Conservation (phyloP, 1,140 invertebrate species). For the Drosophila bipectinata region DNA sequence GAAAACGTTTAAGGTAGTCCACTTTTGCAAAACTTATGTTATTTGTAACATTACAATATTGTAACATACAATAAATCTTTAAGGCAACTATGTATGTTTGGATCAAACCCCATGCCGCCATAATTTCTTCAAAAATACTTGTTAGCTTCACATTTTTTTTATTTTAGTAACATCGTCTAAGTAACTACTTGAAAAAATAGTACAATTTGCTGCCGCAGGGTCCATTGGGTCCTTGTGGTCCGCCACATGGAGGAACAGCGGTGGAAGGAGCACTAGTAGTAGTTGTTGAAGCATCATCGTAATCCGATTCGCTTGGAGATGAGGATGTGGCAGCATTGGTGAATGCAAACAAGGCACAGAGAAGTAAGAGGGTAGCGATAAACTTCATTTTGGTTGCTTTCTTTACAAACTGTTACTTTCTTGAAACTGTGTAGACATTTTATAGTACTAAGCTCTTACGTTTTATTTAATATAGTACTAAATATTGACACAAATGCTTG, state of each 20-base stretch:
- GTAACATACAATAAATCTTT: no score
- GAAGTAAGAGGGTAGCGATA: background rate
- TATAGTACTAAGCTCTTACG: background rate
- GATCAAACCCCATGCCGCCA: no score
- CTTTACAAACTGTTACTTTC: background rate
- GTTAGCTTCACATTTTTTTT: no score
- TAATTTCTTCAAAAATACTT: no score
- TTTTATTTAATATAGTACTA: background rate
- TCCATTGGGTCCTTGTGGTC: background rate
- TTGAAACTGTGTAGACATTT: background rate
- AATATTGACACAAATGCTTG: slow-evolving; percentile 18
- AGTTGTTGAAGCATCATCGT: background rate
- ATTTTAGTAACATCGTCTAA: no score
- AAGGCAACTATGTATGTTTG: no score
- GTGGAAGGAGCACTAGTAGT: background rate
- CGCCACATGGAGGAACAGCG: background rate
- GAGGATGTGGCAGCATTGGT: background rate
- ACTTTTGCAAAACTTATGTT: no score
- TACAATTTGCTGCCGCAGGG: background rate
- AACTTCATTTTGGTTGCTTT: background rate
- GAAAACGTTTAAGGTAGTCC: no score
- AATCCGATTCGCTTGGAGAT: no score
- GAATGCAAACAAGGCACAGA: background rate
- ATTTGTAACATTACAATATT: no score
- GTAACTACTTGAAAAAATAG: no score